Base-by-base conservation (phyloP, 2,888 invertebrate species). In the Phortica magna region DNA sequence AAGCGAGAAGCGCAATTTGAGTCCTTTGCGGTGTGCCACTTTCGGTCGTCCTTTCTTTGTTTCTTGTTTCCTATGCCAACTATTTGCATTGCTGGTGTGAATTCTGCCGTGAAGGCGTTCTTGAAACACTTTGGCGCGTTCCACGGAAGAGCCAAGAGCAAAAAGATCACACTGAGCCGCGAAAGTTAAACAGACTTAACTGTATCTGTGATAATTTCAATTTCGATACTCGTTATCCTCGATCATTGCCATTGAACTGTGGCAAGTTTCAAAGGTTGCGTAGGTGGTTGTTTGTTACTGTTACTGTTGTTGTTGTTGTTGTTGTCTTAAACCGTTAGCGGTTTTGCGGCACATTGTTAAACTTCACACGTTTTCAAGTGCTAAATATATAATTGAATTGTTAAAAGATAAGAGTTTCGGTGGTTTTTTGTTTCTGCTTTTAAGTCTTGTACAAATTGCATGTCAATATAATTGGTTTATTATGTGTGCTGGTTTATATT, bases 81-180 rank as follows among this genome's bases (percentile, higher is more conserved):
- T 59, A 19, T 61, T 61, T 61, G 22, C 10, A 6, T 61, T 61
- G 9, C 31, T 61, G 22, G 61, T 61, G 61, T 61, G 61, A 61
- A 61, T 22, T 22, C 10, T 22, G 61, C 7, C 61, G 22, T 22
- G 10, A 19, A 61, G 61, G 61, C 61, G 61, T 61, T 61, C 31
- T 31, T 31, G 9, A 22, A 61, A 12, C 61, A 12, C 48, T 61
- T 61, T 61, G 61, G 61, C 61, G 61, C 61, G 61, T 61, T 10
- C 61, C 22, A 61, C 22, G 48, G 14, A 48, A 48, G 10, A 48
- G 48, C 48, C 14, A 9, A 48, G 10, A 2, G 10, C 9, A 19
- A 22, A 61, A 61, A 19, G 22, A 22, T 61, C 61, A 76, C 76
- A 76, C 73, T 73, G 70, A 61, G 59, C 59, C 42, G 73, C 68